Percentiles rank a stretch among this genome's conserved stretches.
phyloP scores from a whole-genome alignment of 2,797 vertebrate genomes.

The Lycodopsis pacificus region DNA sequence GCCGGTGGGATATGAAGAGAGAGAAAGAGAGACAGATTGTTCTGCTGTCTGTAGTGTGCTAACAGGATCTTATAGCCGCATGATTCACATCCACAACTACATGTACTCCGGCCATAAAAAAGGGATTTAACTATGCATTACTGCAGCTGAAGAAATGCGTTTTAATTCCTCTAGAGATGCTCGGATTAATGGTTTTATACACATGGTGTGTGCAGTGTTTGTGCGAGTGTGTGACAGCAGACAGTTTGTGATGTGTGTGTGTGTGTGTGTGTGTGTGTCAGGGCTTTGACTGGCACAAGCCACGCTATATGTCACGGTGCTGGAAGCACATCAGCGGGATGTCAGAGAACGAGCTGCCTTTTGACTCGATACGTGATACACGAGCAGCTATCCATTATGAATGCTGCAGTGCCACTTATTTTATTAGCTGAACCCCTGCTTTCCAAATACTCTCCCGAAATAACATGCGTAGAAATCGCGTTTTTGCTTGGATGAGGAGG shows the following conservation, averaged over 20 bases:
- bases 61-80: conserved; percentile 49
- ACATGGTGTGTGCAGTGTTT: background rate
- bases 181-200: conserved; percentile 22
- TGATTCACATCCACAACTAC: conserved; percentile 29
- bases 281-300: conserved; percentile 48
- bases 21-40: conserved; percentile 55
- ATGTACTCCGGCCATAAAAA: conserved; percentile 27
- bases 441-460: conserved; percentile 41
- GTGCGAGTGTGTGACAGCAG: background rate
- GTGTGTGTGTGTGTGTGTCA: conserved; percentile 12
- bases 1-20: conserved; percentile 47
- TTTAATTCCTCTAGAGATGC: conserved; percentile 50
- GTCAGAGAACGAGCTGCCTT: conserved; percentile 43
- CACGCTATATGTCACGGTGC: conserved; percentile 24
- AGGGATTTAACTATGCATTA: conserved; percentile 40
- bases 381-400: conserved; percentile 64
- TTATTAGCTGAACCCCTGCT: conserved; percentile 55
- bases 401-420: conserved; percentile 59
- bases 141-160: conserved; percentile 18
- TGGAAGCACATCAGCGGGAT: conserved; percentile 35
- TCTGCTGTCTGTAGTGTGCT: conserved; percentile 52
- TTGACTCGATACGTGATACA: conserved; percentile 56
- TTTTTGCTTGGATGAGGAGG: conserved; percentile 47
- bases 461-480: conserved; percentile 33
- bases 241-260: background rate